A percentile compares a stretch with the other conserved stretches of the same genome.
phyloP scores from a whole-genome alignment of 2,888 invertebrate genomes.

The Cinara cedri region DNA sequence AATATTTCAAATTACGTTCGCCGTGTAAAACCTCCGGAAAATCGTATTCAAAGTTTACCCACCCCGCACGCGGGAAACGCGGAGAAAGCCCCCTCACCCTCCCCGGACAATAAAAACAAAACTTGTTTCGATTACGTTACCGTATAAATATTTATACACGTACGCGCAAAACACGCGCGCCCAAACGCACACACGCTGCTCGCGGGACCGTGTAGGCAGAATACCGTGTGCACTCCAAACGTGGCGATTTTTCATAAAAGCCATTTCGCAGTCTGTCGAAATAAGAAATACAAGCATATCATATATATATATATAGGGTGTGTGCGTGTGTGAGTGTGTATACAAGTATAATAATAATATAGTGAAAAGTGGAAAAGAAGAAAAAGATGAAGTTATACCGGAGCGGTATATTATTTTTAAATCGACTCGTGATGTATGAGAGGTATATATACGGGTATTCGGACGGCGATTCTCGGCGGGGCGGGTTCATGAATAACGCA shows the following conservation, averaged over 20 bases:
- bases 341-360: too few species aligned
- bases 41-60: neutral
- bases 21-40: neutral
- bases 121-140: constrained; percentile 30
- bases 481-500: constrained; percentile 43
- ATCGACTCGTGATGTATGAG: constrained; percentile 8
- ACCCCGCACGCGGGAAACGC: too few species aligned
- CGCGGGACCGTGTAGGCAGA: neutral
- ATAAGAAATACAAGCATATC: too few species aligned
- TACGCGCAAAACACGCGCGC: neutral
- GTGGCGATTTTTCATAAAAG: constrained; percentile 52
- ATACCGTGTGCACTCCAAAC: constrained; percentile 41
- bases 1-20: too few species aligned
- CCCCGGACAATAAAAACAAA: neutral
- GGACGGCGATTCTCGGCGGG: neutral
- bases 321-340: too few species aligned
- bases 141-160: constrained; percentile 27
- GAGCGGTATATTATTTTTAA: too few species aligned
- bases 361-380: too few species aligned
- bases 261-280: neutral
- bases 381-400: too few species aligned
- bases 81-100: too few species aligned
- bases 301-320: too few species aligned
- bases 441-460: too few species aligned
- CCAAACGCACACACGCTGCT: too few species aligned